A percentile compares a stretch with the other conserved stretches of the same genome.
phyloP scores from a whole-genome alignment of 2,888 invertebrate genomes.

The Leptogaster cylindrica region DNA sequence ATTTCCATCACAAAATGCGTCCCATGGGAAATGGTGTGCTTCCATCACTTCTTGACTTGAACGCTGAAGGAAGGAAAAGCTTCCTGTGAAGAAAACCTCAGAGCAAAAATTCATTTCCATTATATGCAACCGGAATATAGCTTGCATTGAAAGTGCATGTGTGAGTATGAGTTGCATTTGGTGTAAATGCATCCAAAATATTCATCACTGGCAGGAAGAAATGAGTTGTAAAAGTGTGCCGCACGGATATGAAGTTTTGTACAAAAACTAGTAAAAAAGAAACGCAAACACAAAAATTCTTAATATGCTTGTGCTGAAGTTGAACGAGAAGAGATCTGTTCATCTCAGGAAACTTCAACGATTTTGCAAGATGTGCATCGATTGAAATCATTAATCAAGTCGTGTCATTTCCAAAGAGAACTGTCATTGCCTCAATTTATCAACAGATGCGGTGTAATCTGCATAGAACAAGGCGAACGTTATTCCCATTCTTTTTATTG shows the following conservation, averaged over 20 bases:
- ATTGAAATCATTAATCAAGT: conserved; percentile 47
- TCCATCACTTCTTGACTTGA: conserved; percentile 28
- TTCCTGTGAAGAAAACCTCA: conserved; percentile 31
- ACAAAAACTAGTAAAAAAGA: too few species aligned
- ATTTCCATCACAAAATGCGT: conserved; percentile 43
- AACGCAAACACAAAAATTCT: not conserved
- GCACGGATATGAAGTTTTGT: conserved; percentile 18
- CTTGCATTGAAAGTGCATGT: not conserved
- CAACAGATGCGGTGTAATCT: conserved; percentile 45
- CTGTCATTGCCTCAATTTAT: conserved; percentile 47
- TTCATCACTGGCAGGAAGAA: conserved; percentile 40
- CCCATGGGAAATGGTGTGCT: conserved; percentile 41
- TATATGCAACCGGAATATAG: conserved; percentile 35
- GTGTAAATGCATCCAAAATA: conserved; percentile 44
- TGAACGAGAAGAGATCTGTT: not conserved
- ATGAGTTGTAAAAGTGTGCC: conserved; percentile 38
- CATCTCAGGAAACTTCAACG: conserved; percentile 33
- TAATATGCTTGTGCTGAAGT: not conserved
- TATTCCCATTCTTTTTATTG: conserved; percentile 13
- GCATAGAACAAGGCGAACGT: conserved; percentile 36
- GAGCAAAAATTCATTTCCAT: conserved; percentile 45
- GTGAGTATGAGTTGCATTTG: conserved; percentile 20
- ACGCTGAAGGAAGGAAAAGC: conserved; percentile 10
- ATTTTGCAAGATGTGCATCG: conserved; percentile 43
- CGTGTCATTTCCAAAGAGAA: conserved; percentile 46